Conservation (phyloP, 1,140 invertebrate genomes). For the Caenorhabditis brenneri region DNA sequence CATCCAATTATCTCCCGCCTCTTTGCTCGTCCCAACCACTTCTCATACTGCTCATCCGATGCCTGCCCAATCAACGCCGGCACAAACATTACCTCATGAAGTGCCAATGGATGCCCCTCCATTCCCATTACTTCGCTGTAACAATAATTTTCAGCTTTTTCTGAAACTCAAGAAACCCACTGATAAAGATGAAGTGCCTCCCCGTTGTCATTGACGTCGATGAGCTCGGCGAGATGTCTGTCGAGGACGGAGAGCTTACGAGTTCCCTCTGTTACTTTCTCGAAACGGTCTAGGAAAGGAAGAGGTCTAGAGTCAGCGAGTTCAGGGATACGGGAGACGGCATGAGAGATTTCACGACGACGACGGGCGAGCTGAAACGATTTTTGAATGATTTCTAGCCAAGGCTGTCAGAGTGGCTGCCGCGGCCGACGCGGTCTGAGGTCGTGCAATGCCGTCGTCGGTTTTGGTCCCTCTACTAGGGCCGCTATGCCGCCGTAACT, state of each 20-base stretch:
- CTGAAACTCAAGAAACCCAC: constrained; percentile 61
- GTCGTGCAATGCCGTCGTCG: too few relatives aligned
- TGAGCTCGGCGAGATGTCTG: constrained; percentile 78
- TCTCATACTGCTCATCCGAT: constrained; percentile 80
- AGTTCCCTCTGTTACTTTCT: constrained; percentile 83
- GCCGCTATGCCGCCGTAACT: too few relatives aligned
- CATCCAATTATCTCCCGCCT: constrained; percentile 84
- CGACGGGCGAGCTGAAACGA: neutral
- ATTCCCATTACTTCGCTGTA: constrained; percentile 49
- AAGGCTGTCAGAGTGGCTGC: too few relatives aligned
- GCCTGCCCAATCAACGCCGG: constrained; percentile 62
- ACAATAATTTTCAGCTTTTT: constrained; percentile 74
- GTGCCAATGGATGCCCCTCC: constrained; percentile 47
- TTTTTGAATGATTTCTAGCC: too few relatives aligned
- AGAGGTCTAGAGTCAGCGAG: constrained; percentile 78
- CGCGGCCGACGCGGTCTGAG: too few relatives aligned
- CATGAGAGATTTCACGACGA: constrained; percentile 54
- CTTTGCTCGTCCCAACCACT: constrained; percentile 84
- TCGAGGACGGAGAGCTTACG: constrained; percentile 75
- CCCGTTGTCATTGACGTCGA: constrained; percentile 72
- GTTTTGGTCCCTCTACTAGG: too few relatives aligned
- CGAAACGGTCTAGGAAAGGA: constrained; percentile 83
- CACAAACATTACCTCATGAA: constrained; percentile 49
- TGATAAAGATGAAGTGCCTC: neutral
- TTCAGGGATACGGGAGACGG: constrained; percentile 68